phyloP scores from a whole-genome alignment of 2,797 vertebrate species.

The Siniperca undulata region DNA sequence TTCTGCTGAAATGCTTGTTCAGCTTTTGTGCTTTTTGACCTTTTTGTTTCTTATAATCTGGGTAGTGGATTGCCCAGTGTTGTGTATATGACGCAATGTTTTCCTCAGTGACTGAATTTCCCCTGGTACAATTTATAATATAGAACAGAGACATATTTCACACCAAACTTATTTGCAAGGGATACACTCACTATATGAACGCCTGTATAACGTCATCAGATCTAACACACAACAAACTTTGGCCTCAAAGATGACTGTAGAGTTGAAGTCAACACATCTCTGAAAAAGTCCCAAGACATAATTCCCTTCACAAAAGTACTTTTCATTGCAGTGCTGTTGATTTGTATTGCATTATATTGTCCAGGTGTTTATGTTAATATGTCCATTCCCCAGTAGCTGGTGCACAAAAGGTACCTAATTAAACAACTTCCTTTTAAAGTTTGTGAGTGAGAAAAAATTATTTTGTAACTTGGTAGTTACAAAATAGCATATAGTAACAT shows the following conservation, averaged over 20 bases:
- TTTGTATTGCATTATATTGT: background rate
- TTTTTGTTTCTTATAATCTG: background rate
- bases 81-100: background rate
- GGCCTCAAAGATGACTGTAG: background rate
- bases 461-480: accelerated
- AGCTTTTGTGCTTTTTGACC: background rate
- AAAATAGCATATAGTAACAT: background rate
- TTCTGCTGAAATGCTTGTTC: background rate
- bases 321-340: background rate
- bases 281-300: no score
- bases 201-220: background rate
- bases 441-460: background rate
- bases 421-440: background rate
- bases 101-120: background rate
- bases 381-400: background rate
- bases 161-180: background rate
- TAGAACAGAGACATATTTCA: background rate
- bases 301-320: no score
- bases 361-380: background rate
- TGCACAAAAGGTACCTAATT: background rate
- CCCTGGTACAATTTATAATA: accelerated
- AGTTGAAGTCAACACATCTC: no score
- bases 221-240: background rate
- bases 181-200: background rate
- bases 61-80: background rate